Evolutionary conservation across 2,113 vertebrate genomes (phyloP), one percentile per base, ranked within the genome.

Genomic region (Otis tarda): DNA sequence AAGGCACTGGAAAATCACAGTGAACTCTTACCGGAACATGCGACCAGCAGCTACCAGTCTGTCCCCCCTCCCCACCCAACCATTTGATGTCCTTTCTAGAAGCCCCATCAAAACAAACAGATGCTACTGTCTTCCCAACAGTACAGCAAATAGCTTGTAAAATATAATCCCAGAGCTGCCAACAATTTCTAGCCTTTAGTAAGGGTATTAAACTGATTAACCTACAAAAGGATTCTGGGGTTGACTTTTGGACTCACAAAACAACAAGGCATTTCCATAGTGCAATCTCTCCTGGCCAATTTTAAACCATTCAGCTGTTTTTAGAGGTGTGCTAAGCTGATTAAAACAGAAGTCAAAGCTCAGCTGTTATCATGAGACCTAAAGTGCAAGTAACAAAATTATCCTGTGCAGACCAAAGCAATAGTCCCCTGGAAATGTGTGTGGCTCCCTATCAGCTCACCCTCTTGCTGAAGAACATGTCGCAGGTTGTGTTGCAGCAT

Each of bases 191-290:
- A 93, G 70, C 56, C 49, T 43, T 87, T 61, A 68, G 60, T 50
- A 82, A 91, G 22, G 53, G 31, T 45, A 90, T 91, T 93, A 79
- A 94, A 94, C 57, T 61, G 49, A 87, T 55, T 78, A 87, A 87
- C 49, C 49, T 41, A 74, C 23, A 61, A 84, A 93, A 71, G 15
- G 13, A 93, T 75, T 71, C 68, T 60, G 60, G 17, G 27, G 15
- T 41, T 94, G 86, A 95, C 94, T 96, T 94, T 65, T 73, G 73
- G 45, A 95, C 61, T 89, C 68, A 83, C 7, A 71, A 78, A 96
- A 90, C 24, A 84, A 49, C 83, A 73, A 53, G 12, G 50, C 18
- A 82, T 82, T 94, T 92, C 73, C 53, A 82, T 6, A 84, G 20
- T 41, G 37, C 20, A 79, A 53, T 79, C n/a, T 75, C 30, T 81